These are phyloP conservation scores for Salarias fasciatus DNA, from an alignment of 2,797 vertebrate genomes.

Conservation along the genomic window DNA sequence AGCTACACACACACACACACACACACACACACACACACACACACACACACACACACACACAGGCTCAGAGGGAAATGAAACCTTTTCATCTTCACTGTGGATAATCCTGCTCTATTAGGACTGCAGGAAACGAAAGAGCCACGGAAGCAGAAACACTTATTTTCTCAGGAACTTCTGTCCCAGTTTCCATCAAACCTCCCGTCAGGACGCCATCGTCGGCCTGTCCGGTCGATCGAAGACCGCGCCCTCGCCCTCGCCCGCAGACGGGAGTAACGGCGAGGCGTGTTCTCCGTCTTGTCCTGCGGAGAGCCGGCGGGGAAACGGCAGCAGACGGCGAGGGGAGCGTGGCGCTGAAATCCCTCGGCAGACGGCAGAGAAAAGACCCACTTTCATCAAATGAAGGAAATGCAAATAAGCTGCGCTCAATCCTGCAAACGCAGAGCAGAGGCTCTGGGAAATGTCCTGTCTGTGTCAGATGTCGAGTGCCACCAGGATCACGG, in stretches of 20 bases:
- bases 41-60: slow-evolving; percentile 17
- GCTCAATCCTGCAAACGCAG: background rate
- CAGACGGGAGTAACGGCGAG: too few relatives aligned
- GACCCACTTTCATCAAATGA: background rate
- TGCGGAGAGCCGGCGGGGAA: background rate
- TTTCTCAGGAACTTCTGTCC: slow-evolving; percentile 20
- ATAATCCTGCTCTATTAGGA: slow-evolving; percentile 51
- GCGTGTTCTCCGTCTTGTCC: background rate
- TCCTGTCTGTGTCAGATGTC: background rate
- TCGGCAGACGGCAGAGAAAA: background rate
- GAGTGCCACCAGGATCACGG: background rate
- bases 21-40: slow-evolving; percentile 12
- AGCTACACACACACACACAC: slow-evolving; percentile 5
- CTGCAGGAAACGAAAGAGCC: slow-evolving; percentile 23
- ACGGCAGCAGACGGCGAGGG: background rate
- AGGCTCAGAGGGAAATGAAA: slow-evolving; percentile 41
- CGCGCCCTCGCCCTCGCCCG: background rate
- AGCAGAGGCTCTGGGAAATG: too few relatives aligned
- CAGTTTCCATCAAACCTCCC: slow-evolving; percentile 25
- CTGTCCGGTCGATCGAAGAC: background rate
- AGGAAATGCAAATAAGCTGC: background rate
- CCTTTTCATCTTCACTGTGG: slow-evolving; percentile 51
- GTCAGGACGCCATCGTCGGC: background rate
- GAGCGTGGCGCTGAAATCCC: too few relatives aligned
- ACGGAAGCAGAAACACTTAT: background rate